These are phyloP conservation scores for Encarsia formosa DNA, from an alignment of 2,888 invertebrate genomes.

Conservation along the genomic window DNA sequence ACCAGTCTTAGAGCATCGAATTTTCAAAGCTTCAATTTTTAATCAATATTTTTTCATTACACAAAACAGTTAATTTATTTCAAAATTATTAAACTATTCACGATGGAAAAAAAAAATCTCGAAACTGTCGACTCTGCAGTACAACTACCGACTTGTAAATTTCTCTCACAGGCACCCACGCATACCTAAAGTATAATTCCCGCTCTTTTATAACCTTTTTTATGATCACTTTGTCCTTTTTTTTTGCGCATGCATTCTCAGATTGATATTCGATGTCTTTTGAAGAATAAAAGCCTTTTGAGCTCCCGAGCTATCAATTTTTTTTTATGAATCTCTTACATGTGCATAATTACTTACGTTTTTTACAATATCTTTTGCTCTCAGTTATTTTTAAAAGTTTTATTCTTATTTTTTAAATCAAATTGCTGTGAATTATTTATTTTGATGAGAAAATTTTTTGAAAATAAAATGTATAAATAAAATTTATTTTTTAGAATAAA, in stretches of 20 bases:
- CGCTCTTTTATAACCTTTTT: background rate
- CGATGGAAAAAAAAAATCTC: slow-evolving; percentile 18
- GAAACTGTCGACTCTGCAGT: slow-evolving; percentile 21
- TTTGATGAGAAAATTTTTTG: too few species aligned
- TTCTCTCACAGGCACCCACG: slow-evolving; percentile 23
- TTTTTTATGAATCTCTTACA: background rate
- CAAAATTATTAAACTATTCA: background rate
- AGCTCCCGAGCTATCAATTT: slow-evolving; percentile 11
- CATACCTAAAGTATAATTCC: slow-evolving; percentile 20
- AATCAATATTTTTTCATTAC: too few species aligned
- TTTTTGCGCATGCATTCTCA: slow-evolving; percentile 2
- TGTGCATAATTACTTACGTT: background rate
- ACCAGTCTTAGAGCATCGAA: too few species aligned
- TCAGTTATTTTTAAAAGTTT: background rate
- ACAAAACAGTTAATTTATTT: background rate
- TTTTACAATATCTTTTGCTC: slow-evolving; percentile 14
- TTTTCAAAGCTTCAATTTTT: too few species aligned
- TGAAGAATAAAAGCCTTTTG: slow-evolving; percentile 24
- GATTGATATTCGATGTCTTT: slow-evolving; percentile 22
- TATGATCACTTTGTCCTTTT: background rate
- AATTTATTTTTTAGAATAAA: too few species aligned
- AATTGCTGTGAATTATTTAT: too few species aligned
- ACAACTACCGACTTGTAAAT: slow-evolving; percentile 10
- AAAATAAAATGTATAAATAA: too few species aligned
- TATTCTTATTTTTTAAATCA: too few species aligned